Conservation (phyloP, 2,797 vertebrate species). For the Chaetophractus vellerosus region DNA sequence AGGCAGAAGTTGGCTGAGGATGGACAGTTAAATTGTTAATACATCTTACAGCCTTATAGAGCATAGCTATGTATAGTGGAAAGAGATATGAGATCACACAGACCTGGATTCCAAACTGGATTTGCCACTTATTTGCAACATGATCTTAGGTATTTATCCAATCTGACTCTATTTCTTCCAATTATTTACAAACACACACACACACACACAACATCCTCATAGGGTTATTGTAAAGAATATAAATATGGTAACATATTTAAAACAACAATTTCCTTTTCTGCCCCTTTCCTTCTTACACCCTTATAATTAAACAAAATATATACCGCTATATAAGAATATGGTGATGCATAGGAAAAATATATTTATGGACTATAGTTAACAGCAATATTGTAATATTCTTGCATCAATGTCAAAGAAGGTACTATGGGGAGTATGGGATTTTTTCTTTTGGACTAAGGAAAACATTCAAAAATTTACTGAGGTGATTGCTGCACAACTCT, state of each 20-base stretch:
- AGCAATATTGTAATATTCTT: too few species aligned
- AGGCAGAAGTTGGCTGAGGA: conserved; percentile 36
- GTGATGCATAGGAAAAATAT: too few species aligned
- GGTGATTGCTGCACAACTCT: too few species aligned
- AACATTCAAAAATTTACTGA: too few species aligned
- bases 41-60: background rate
- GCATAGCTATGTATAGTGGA: background rate
- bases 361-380: too few species aligned
- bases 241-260: conserved; percentile 50
- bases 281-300: background rate
- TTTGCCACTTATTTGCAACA: conserved; percentile 21
- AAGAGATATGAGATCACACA: conserved; percentile 1
- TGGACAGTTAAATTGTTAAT: background rate
- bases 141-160: conserved; percentile 29
- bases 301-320: conserved; percentile 24
- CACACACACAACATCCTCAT: background rate
- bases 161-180: background rate
- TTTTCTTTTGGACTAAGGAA: too few species aligned
- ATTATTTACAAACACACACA: conserved; percentile 25
- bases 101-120: conserved; percentile 35
- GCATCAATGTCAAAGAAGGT: too few species aligned
- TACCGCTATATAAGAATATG: background rate
- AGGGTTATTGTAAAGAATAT: conserved; percentile 25
- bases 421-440: too few species aligned
- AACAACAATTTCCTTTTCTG: conserved; percentile 63